Base-by-base conservation (phyloP, 2,797 vertebrate species). In the Mico argentatus region DNA sequence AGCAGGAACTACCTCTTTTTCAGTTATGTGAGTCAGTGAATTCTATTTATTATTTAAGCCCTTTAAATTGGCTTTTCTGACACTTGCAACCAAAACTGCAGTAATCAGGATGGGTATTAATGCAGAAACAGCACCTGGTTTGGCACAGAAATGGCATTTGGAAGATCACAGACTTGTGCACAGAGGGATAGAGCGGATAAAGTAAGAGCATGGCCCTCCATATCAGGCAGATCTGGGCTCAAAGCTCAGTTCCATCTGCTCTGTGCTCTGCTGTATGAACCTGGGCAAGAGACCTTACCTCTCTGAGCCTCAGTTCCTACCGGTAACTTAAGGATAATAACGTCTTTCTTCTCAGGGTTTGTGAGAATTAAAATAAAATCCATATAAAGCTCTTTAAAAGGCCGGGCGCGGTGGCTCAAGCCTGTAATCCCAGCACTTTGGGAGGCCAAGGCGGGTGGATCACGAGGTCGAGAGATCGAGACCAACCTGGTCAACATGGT, bases 301-400 rank as follows among this genome's bases (percentile, higher is more conserved):
- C 87, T 75, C 90, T n/a, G 73, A 46, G 75, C 27, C 82, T 85
- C 55, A 4, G 27, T 48, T 79, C 76, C 48, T 12, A 48, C 4
- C 2, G 3, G 8, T 48, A 77, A 77, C 44, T 77, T 48, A 17
- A 86, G 44, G 41, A 44, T 22, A 22, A 26, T 30, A 12, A 33
- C 22, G 10, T 41, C 67, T 79, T 50, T 67, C 61, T 82, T 77
- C 90, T 36, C 22, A 2, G 17, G 11, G 4, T 79, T 26, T 6
- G 27, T 36, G 76, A 61, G 36, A 72, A 90, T 61, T 64, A 36
- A 83, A 77, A 95, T 52, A 91, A 94, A 82, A 82, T 39, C 50
- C 82, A 8, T 12, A 4, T 13, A 19, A 90, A 84, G n/a, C n/a
- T n/a, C n/a, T n/a, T n/a, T n/a, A n/a, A n/a, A n/a, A n/a, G n/a